These are phyloP conservation scores for Pao palembangensis DNA, from an alignment of 2,113 vertebrate species.

Conservation along the genomic window DNA sequence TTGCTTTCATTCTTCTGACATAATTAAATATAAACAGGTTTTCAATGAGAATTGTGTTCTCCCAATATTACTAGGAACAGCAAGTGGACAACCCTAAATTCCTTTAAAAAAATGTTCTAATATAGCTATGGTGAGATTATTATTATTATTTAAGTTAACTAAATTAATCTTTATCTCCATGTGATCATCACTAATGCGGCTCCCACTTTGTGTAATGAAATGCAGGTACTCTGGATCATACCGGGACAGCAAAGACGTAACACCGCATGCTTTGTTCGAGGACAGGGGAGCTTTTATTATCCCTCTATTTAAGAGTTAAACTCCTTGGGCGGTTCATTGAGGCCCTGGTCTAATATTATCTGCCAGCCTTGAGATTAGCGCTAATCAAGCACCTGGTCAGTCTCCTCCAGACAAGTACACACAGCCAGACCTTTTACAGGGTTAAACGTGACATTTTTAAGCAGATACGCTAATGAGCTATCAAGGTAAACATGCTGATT, in stretches of 20 bases:
- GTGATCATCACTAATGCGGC: neutral
- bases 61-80: too few relatives aligned
- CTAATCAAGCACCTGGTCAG: slow-evolving; percentile 56
- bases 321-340: slow-evolving; percentile 22
- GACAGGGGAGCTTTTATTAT: slow-evolving; percentile 11
- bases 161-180: neutral
- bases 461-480: neutral
- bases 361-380: slow-evolving; percentile 59
- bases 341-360: slow-evolving; percentile 65
- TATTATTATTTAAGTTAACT: too few relatives aligned
- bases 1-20: too few relatives aligned
- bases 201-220: neutral
- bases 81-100: too few relatives aligned
- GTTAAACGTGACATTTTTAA: neutral
- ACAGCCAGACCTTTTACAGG: neutral
- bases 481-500: neutral
- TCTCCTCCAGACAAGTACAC: slow-evolving; percentile 6
- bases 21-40: too few relatives aligned
- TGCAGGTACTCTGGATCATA: neutral
- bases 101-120: too few relatives aligned
- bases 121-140: too few relatives aligned
- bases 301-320: slow-evolving; percentile 21
- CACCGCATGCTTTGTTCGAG: slow-evolving; percentile 7
- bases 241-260: slow-evolving; percentile 1
- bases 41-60: too few relatives aligned